phyloP scores from a whole-genome alignment of 23 tunicate genomes.

The Oikopleura dioica region DNA sequence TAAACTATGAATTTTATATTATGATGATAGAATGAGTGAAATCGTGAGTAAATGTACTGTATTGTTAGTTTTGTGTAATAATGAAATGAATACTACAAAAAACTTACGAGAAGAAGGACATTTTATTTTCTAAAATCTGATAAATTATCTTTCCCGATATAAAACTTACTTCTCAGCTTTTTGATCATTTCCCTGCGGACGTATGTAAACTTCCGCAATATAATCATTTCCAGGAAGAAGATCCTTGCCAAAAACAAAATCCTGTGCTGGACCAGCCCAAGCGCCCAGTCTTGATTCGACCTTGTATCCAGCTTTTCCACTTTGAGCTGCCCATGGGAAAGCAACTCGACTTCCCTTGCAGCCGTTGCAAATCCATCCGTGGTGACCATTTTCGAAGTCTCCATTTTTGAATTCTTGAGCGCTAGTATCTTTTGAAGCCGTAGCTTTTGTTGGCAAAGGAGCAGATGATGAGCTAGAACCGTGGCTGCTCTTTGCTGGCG shows the following conservation, averaged over 20 bases:
- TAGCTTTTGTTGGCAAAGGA: neutral
- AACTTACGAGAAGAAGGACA: too few species aligned
- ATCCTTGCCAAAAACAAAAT: neutral
- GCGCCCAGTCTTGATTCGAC: neutral
- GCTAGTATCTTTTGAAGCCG: neutral
- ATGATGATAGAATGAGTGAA: too few species aligned
- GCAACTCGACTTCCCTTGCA: neutral
- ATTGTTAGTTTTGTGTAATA: too few species aligned
- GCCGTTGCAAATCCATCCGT: neutral
- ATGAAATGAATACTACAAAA: too few species aligned
- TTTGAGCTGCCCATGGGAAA: neutral
- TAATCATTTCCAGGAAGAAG: neutral
- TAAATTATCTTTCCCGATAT: too few species aligned
- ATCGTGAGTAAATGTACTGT: too few species aligned
- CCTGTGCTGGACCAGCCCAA: constrained; percentile 13
- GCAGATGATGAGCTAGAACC: too few species aligned
- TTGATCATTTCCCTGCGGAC: neutral
- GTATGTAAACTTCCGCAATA: neutral
- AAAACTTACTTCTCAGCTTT: neutral
- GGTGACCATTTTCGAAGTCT: neutral
- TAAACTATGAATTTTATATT: too few species aligned
- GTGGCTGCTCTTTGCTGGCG: too few species aligned
- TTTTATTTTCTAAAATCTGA: too few species aligned
- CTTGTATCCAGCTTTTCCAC: neutral
- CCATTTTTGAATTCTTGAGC: neutral